Conservation (phyloP, 1,140 invertebrate species). For the Galleria mellonella region DNA sequence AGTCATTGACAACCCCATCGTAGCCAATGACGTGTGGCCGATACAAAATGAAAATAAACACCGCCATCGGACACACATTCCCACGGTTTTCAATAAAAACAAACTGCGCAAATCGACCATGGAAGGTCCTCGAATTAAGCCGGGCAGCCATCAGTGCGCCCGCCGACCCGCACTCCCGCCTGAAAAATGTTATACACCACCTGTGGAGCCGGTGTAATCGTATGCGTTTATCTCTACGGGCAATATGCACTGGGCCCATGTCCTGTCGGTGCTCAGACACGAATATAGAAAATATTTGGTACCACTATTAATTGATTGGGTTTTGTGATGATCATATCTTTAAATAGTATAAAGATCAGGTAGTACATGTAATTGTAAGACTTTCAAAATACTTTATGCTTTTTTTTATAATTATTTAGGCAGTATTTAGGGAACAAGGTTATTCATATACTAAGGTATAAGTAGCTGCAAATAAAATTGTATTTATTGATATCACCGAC, state of each 20-base stretch:
- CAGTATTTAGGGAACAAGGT: too few relatives aligned
- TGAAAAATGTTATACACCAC: conserved; percentile 72
- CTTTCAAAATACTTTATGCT: too few relatives aligned
- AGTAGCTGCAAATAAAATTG: too few relatives aligned
- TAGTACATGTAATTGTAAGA: too few relatives aligned
- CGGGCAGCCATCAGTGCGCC: conserved; percentile 25
- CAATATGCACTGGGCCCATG: conserved; percentile 36
- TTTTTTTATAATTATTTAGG: too few relatives aligned
- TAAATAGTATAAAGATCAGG: too few relatives aligned
- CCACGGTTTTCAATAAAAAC: conserved; percentile 60
- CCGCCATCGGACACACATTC: conserved; percentile 9
- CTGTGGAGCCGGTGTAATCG: conserved; percentile 61
- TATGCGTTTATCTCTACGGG: conserved; percentile 65
- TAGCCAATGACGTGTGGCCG: neutral
- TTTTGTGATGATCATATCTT: too few relatives aligned
- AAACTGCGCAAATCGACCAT: conserved; percentile 48
- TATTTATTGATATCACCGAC: too few relatives aligned
- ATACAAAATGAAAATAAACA: conserved; percentile 8
- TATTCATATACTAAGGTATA: too few relatives aligned
- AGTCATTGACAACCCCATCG: too few relatives aligned
- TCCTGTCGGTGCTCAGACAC: conserved; percentile 14
- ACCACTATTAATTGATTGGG: too few relatives aligned
- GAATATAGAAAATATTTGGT: conserved; percentile 16
- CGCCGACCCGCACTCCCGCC: conserved; percentile 37
- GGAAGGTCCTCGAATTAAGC: conserved; percentile 51